Conservation (phyloP, 1,140 invertebrate species). For the Lepidurus couesii region DNA sequence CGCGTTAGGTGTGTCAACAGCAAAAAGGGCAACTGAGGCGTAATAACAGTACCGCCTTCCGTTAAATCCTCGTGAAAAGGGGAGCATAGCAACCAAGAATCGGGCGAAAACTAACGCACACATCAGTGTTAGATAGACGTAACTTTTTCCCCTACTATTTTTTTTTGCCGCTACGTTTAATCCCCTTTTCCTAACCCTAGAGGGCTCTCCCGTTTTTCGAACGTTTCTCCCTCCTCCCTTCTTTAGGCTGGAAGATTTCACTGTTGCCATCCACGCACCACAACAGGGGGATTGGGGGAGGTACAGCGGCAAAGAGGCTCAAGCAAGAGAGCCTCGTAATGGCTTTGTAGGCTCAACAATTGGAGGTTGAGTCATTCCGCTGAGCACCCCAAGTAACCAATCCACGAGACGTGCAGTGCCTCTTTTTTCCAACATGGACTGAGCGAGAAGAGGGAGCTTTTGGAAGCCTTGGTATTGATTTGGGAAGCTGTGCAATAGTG, state of each 20-base stretch:
- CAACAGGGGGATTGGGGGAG: background rate
- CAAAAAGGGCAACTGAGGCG: background rate
- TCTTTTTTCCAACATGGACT: slow-evolving; percentile 1
- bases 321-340: background rate
- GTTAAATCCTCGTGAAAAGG: background rate
- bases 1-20: background rate
- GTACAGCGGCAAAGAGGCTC: background rate
- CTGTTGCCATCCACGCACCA: background rate
- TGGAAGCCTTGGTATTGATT: background rate
- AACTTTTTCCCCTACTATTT: background rate
- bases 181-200: background rate
- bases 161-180: background rate
- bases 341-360: background rate
- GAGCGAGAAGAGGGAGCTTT: background rate
- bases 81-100: background rate
- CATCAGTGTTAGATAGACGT: background rate
- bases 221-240: background rate
- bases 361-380: background rate
- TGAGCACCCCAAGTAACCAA: background rate
- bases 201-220: background rate
- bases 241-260: background rate
- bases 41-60: background rate
- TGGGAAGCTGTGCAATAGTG: background rate
- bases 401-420: background rate
- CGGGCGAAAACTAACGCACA: background rate